Conservation (phyloP, 2,113 vertebrate species). For the Epinephelus moara region DNA sequence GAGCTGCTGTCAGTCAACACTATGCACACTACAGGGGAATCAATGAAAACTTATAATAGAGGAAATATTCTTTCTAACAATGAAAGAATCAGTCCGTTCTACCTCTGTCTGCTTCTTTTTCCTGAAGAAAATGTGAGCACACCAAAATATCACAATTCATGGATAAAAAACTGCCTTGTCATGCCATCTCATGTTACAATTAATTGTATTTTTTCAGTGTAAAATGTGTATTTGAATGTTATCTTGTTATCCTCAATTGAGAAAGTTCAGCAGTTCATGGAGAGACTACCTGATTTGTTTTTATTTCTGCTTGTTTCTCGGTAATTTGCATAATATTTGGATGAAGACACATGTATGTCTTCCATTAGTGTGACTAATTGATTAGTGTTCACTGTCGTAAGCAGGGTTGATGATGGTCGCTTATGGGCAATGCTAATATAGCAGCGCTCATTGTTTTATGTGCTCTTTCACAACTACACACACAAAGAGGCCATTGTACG, state of each 20-base stretch:
- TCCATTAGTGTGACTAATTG: not conserved
- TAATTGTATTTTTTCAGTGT: not conserved
- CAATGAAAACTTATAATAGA: too few relatives aligned
- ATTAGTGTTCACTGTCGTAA: not conserved
- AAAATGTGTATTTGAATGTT: not conserved
- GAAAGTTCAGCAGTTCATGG: not conserved
- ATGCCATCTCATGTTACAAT: not conserved
- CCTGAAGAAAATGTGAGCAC: not conserved
- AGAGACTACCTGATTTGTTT: not conserved
- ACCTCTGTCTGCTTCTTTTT: too few relatives aligned
- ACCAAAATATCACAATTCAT: not conserved
- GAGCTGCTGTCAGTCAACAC: too few relatives aligned
- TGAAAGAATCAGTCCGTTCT: too few relatives aligned
- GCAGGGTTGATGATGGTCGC: not conserved
- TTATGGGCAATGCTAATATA: not conserved
- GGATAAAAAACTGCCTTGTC: not conserved
- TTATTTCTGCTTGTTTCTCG: not conserved
- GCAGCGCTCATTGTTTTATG: not conserved
- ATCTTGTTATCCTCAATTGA: not conserved
- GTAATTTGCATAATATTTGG: not conserved
- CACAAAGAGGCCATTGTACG: not conserved
- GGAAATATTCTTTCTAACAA: too few relatives aligned
- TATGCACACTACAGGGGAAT: too few relatives aligned
- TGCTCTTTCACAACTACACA: slow-evolving; percentile 9
- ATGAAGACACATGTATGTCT: not conserved